Percentiles rank a stretch among this genome's conserved stretches.
These are phyloP conservation scores for Numenius phaeopus DNA, from an alignment of 2,797 vertebrate species.

Conservation along the genomic window DNA sequence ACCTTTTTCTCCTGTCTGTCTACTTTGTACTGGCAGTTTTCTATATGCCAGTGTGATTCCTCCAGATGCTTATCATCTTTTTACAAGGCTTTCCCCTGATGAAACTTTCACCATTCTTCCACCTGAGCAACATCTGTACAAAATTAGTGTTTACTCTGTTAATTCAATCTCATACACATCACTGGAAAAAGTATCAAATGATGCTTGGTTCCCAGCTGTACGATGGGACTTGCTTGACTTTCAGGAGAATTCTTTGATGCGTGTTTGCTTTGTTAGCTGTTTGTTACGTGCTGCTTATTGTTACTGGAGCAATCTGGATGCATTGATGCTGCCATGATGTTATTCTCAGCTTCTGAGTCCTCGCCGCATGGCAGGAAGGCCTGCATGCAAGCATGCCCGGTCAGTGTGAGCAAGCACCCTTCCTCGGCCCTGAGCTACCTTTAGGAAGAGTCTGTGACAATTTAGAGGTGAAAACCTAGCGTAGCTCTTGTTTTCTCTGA, in stretches of 20 bases:
- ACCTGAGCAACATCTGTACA: constrained; percentile 24
- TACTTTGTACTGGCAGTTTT: background rate
- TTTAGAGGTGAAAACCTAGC: background rate
- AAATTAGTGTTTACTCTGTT: constrained; percentile 3
- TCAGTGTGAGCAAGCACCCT: background rate
- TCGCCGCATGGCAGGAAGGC: fast-evolving
- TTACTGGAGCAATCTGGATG: background rate
- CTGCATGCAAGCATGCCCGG: background rate
- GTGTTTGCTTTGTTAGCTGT: background rate
- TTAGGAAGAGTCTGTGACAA: background rate
- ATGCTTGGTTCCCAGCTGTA: background rate
- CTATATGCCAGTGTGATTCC: background rate
- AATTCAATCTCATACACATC: background rate
- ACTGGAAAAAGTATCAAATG: background rate
- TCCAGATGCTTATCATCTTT: background rate
- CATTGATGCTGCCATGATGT: background rate
- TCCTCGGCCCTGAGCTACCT: background rate
- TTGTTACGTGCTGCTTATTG: background rate
- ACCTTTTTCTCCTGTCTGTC: background rate
- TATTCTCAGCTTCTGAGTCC: background rate
- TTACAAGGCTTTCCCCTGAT: background rate
- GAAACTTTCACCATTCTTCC: background rate
- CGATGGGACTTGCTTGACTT: background rate
- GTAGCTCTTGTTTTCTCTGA: background rate
- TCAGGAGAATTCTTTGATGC: background rate